Evolutionary conservation across 2,797 vertebrate genomes (phyloP).

Genomic region (Gadopsis bispinosus): DNA sequence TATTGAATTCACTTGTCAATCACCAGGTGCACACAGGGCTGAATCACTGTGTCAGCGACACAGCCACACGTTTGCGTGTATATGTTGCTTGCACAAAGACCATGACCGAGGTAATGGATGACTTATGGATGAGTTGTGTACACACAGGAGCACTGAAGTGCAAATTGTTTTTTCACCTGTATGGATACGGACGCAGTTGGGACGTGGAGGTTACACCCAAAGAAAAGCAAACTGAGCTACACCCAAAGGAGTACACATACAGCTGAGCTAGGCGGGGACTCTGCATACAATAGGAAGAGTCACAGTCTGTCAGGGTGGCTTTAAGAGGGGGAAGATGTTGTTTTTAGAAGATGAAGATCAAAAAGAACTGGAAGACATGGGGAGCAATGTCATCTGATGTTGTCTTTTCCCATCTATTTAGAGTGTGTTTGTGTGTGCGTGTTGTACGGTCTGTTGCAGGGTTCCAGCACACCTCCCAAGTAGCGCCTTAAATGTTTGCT

Average conservation of each 20-base stretch:
- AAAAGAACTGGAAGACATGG: background rate
- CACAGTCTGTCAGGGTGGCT: conserved; percentile 19
- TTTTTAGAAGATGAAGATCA: conserved; percentile 17
- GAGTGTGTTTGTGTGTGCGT: conserved; percentile 11
- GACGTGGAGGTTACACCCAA: conserved; percentile 50
- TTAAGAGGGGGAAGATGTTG: background rate
- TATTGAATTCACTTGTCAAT: conserved; percentile 41
- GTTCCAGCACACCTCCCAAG: conserved; percentile 35
- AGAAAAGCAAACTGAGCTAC: conserved; percentile 50
- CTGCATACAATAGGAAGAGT: conserved; percentile 15
- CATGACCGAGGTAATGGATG: background rate
- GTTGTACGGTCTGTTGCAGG: conserved; percentile 28
- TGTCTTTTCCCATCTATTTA: conserved; percentile 23
- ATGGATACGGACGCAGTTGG: background rate
- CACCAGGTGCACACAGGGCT: conserved; percentile 36
- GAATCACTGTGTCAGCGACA: conserved; percentile 22
- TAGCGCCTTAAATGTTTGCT: conserved; percentile 20
- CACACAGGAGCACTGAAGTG: conserved; percentile 11
- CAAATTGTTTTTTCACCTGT: conserved; percentile 11
- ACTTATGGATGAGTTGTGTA: conserved; percentile 8
- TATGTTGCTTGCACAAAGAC: conserved; percentile 23
- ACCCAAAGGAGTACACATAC: conserved; percentile 58
- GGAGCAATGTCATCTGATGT: background rate
- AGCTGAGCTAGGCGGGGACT: conserved; percentile 12
- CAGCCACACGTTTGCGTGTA: conserved; percentile 10